Evolutionary conservation across 1,140 invertebrate species (phyloP), one percentile per base, ranked within the genome.

Genomic region (Phthorimaea operculella): DNA sequence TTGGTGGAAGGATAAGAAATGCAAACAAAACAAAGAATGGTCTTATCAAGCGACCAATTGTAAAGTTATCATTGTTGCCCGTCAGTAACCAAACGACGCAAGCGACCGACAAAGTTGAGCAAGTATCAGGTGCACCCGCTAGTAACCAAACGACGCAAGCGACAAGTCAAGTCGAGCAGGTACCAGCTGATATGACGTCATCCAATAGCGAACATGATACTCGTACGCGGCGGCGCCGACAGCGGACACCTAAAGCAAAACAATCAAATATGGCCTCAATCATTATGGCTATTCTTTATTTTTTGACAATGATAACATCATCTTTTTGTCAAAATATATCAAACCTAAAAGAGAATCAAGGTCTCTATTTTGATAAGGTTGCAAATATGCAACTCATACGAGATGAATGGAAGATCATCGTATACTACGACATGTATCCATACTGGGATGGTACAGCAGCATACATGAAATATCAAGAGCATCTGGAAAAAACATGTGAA

Each of bases 1-100:
- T 52, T 6, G 51, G 51, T 17, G 51, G 51, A 52, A 18, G 51
- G 11, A 7, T 52, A 17, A 11, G 28, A 34, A 11, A 52, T 17
- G 28, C 51, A 17, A 10, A 52, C 12, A 39, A 39, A 39, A 39
- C 36, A n/a, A 39, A 39, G n/a, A 39, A 10, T 9, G n/a, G 36
- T n/a, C 10, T 39, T 12, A 39, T 39, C 10, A 39, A 39, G 36
- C 36, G 36, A n/a, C 36, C 36, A 12, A 39, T 39, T 39, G n/a
- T 39, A 10, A 39, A 39, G 8, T 39, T 39, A 39, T 39, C 36
- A 12, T 10, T 39, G 8, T n/a, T 39, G 10, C 36, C 45, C 14
- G 14, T 16, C 45, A 48, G 36, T 48, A 48, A 18, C 45, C 14
- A 18, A 48, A 48, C 45, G 17, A 16, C 45, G 45, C 45, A 48